Percentiles rank a stretch among this genome's conserved stretches.
These are phyloP conservation scores for Dryomyza anilis DNA, from an alignment of 2,888 invertebrate species.

Conservation along the genomic window DNA sequence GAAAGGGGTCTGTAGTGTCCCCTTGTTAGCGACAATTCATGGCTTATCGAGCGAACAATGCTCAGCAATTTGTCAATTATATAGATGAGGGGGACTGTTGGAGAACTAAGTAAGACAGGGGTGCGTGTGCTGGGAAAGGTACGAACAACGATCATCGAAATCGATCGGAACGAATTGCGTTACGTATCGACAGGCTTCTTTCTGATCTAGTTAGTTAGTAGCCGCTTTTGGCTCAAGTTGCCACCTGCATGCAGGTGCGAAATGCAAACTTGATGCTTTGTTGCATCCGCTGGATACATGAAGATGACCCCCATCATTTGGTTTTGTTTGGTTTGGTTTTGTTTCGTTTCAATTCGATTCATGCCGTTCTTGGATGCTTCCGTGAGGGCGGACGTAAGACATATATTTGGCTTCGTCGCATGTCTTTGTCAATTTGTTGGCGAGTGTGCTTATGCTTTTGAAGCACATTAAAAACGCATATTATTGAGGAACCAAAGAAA, in stretches of 20 bases:
- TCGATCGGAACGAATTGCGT: no score
- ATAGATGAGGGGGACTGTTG: slow-evolving; percentile 46
- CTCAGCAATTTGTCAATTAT: slow-evolving; percentile 57
- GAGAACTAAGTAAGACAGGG: neutral
- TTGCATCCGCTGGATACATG: slow-evolving; percentile 11
- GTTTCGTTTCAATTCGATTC: neutral
- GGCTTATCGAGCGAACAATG: slow-evolving; percentile 18
- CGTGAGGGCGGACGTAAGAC: slow-evolving; percentile 35
- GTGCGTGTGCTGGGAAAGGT: no score
- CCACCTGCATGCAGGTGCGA: slow-evolving; percentile 57
- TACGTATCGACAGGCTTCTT: no score
- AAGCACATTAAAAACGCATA: slow-evolving; percentile 49
- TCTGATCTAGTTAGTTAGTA: slow-evolving; percentile 17
- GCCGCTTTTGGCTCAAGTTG: neutral
- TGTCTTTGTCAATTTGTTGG: slow-evolving; percentile 56
- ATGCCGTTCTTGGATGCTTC: slow-evolving; percentile 30
- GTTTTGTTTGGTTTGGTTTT: slow-evolving; percentile 10
- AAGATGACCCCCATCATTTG: slow-evolving; percentile 14
- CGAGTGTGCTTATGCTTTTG: slow-evolving; percentile 48
- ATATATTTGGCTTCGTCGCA: slow-evolving; percentile 43
- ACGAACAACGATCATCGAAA: no score
- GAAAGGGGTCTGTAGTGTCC: neutral
- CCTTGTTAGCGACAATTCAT: slow-evolving; percentile 27
- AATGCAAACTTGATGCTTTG: slow-evolving; percentile 24
- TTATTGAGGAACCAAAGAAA: slow-evolving; percentile 41